These are phyloP conservation scores for Oxyteleia sp. DNA, from an alignment of 2,888 invertebrate species.

Conservation along the genomic window DNA sequence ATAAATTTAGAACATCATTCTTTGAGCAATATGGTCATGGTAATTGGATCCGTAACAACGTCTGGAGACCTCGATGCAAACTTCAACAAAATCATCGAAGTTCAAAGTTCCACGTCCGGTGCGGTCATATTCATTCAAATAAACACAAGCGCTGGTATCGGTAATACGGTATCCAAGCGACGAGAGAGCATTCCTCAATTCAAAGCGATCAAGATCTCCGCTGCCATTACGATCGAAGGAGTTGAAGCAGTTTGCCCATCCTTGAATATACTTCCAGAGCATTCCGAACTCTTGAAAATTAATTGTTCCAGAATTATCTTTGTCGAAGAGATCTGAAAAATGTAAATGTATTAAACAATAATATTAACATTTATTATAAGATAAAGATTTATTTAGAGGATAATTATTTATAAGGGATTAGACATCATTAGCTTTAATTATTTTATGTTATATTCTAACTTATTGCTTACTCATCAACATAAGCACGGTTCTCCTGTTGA, in stretches of 20 bases:
- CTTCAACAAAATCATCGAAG: conserved; percentile 1
- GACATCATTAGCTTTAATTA: no score
- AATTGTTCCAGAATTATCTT: neutral
- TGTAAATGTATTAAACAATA: neutral
- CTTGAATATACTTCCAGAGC: neutral
- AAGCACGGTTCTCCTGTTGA: neutral
- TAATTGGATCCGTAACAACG: conserved; percentile 2
- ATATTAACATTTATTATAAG: neutral
- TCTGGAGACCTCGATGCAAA: conserved; percentile 3
- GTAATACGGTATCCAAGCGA: conserved; percentile 1
- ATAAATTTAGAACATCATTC: no score
- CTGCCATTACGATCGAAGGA: neutral
- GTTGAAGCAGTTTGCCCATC: neutral
- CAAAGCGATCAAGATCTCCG: neutral
- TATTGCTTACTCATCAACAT: neutral
- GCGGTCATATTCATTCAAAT: neutral
- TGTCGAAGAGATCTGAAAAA: neutral
- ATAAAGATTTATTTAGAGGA: no score
- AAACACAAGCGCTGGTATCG: no score
- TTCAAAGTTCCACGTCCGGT: neutral
- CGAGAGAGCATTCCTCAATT: neutral
- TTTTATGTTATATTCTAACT: no score
- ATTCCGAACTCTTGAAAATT: neutral
- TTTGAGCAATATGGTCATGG: no score
- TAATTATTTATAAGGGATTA: no score